These are phyloP conservation scores for Coilia nasus DNA, from an alignment of 2,797 vertebrate species.

Conservation along the genomic window DNA sequence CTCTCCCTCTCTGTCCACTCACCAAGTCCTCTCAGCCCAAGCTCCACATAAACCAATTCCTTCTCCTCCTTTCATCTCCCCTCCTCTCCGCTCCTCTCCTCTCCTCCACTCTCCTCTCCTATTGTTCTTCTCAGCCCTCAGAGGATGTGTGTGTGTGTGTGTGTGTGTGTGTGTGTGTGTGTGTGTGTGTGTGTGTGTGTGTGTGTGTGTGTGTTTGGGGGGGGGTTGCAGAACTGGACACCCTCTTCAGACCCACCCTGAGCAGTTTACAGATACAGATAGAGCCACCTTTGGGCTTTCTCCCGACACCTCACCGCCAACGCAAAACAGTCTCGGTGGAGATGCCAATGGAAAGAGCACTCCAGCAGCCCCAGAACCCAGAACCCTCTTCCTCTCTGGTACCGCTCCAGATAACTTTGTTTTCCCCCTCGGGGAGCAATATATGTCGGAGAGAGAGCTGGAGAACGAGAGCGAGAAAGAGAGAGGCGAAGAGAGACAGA, in stretches of 20 bases:
- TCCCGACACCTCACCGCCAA: too few relatives aligned
- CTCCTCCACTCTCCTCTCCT: background rate
- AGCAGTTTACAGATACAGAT: too few relatives aligned
- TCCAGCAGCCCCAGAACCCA: too few relatives aligned
- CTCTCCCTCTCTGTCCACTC: background rate
- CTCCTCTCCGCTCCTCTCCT: background rate
- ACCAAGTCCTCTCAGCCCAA: background rate
- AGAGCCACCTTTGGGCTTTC: too few relatives aligned
- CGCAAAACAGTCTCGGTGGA: too few relatives aligned
- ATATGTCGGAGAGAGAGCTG: background rate
- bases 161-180: too few relatives aligned
- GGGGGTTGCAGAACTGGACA: background rate
- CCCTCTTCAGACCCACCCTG: background rate
- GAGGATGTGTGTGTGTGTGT: background rate
- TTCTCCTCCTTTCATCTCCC: background rate
- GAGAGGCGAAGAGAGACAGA: background rate
- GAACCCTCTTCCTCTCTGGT: background rate
- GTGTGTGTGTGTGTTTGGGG: background rate
- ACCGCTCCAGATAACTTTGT: background rate
- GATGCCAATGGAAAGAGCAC: too few relatives aligned
- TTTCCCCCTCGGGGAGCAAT: background rate
- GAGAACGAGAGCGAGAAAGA: too few relatives aligned
- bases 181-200: too few relatives aligned
- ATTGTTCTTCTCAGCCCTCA: background rate
- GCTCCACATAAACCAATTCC: too few relatives aligned